Evolutionary conservation across 1,140 invertebrate species (phyloP), one percentile per base, ranked within the genome.

Genomic region (Drosophila auraria): DNA sequence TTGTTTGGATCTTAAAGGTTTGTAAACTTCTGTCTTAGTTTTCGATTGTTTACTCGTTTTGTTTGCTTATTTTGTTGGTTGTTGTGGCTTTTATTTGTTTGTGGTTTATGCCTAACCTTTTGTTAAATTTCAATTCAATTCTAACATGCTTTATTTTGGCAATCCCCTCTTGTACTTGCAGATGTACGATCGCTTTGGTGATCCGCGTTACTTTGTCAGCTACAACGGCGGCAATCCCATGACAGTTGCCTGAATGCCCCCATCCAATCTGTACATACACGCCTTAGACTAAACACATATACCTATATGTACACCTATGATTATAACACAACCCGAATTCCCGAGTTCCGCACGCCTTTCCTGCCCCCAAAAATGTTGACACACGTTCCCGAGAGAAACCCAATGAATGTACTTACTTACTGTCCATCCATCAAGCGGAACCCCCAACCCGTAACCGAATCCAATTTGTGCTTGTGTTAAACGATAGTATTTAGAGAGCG

Each of bases 151-250:
- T 62, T 56, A 25, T 60, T 14, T 6, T 66, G 50, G 45, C 42
- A 1, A 42, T n/a, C 20, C 12, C 64, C 36, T 73, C 14, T 62
- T 91, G 30, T 82, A 58, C 36, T 92, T 92, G 12, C 91, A 92
- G 91, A 76, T 83, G 71, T 92, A 92, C 73, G 80, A 91, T 78
- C 87, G 91, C 49, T 92, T 92, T 69, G 91, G 90, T 63, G 91
- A 92, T 83, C 86, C 91, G 7, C 80, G 91, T 59, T 92, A 92
- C 72, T 92, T 92, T 92, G 87, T 84, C 54, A 86, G 78, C 74
- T 92, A 87, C 53, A 91, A 78, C 58, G 89, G 91, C 38, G 82
- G 91, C 66, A 92, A 92, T 78, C 87, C 81, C 14, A 92, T 92
- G 87, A 92, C 91, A 40, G 90, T 92, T 61, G 91, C 87, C 62